Percentiles rank a stretch among this genome's conserved stretches.
Evolutionary conservation across 2,113 vertebrate species (phyloP).

Genomic region (Pluvianellus socialis): DNA sequence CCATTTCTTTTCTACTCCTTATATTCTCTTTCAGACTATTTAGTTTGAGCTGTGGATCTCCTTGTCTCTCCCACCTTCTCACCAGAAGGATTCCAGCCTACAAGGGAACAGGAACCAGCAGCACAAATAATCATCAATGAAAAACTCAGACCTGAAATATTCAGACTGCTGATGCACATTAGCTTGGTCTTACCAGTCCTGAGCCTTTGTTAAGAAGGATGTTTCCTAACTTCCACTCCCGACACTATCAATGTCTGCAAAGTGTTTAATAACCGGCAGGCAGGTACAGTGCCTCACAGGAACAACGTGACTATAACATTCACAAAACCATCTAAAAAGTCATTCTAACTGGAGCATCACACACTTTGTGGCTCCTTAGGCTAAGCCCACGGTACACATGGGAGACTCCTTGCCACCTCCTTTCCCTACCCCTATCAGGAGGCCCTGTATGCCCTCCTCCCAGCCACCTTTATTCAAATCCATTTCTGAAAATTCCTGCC

Average conservation of each 20-base stretch:
- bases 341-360: neutral
- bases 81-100: neutral
- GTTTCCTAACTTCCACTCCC: neutral
- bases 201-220: neutral
- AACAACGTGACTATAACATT: neutral
- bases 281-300: neutral
- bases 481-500: neutral
- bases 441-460: neutral
- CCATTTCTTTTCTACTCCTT: neutral
- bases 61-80: neutral
- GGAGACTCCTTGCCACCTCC: neutral
- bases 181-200: neutral
- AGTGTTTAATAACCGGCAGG: neutral
- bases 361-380: neutral
- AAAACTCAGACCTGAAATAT: neutral
- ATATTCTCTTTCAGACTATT: neutral
- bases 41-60: neutral
- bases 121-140: neutral
- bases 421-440: neutral
- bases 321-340: neutral
- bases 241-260: neutral
- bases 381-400: neutral
- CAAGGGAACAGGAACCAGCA: neutral
- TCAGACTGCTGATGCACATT: neutral
- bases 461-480: neutral